phyloP scores from a whole-genome alignment of 2,888 invertebrate genomes.

The Parasteatoda lunata region DNA sequence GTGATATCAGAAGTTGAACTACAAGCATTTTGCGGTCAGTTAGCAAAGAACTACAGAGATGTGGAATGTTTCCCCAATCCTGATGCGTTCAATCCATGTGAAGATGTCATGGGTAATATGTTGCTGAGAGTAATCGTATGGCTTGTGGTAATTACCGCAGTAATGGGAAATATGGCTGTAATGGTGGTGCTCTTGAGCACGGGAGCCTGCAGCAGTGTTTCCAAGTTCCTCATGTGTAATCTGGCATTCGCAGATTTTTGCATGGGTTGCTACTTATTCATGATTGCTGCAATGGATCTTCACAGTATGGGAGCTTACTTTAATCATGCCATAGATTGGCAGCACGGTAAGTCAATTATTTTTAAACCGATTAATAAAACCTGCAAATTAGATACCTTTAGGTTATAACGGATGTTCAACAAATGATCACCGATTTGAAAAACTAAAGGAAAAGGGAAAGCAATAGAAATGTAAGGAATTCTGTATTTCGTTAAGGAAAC shows the following conservation, averaged over 20 bases:
- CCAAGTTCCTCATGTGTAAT: conserved; percentile 85
- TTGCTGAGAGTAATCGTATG: conserved; percentile 88
- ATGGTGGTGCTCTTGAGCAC: conserved; percentile 82
- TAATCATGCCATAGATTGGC: conserved; percentile 93
- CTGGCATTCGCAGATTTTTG: conserved; percentile 91
- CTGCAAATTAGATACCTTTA: no score
- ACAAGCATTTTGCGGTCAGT: conserved; percentile 75
- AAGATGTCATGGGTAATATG: conserved; percentile 89
- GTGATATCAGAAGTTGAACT: conserved; percentile 72
- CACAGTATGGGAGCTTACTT: conserved; percentile 90
- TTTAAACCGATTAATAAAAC: background rate
- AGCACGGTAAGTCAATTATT: conserved; percentile 78
- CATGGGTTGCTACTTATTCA: conserved; percentile 85
- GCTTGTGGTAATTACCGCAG: conserved; percentile 87
- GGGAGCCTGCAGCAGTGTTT: conserved; percentile 77
- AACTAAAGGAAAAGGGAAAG: no score
- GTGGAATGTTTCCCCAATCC: conserved; percentile 83
- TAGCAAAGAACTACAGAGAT: conserved; percentile 71
- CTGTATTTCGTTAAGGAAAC: no score
- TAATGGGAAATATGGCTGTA: conserved; percentile 88
- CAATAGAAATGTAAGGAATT: no score
- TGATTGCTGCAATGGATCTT: conserved; percentile 88
- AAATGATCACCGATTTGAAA: no score
- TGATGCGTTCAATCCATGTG: conserved; percentile 89
- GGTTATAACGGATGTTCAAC: no score